These are phyloP conservation scores for Phenganax marumi DNA, from an alignment of 92 coral and sea anemone species.

Conservation along the genomic window DNA sequence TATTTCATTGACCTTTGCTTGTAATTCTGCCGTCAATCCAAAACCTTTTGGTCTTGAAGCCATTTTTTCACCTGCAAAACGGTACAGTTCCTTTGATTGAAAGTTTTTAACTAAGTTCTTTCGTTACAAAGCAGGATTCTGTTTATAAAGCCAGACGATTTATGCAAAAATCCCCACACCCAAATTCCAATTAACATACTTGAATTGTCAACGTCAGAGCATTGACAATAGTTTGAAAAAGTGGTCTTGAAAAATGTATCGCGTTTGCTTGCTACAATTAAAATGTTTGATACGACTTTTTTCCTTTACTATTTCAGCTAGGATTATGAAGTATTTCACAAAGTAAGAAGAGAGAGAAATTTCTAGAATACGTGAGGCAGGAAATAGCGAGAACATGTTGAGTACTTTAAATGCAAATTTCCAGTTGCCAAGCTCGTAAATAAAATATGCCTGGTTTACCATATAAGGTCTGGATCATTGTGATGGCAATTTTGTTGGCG, in stretches of 20 bases:
- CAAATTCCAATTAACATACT: conserved; percentile 1
- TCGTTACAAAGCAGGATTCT: neutral
- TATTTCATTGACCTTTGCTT: conserved; percentile 51
- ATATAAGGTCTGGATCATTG: conserved; percentile 2
- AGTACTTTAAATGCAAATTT: neutral
- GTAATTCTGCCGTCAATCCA: conserved; percentile 81
- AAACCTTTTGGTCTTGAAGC: conserved; percentile 84
- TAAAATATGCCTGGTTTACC: neutral
- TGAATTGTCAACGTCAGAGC: neutral
- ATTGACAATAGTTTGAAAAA: neutral
- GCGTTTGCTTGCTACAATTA: neutral
- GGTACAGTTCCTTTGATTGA: neutral
- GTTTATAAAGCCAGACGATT: neutral
- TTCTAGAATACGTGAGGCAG: neutral
- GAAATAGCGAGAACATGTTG: neutral
- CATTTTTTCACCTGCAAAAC: conserved; percentile 46
- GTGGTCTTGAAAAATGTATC: neutral
- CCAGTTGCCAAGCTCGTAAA: neutral
- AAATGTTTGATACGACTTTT: neutral
- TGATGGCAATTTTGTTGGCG: neutral
- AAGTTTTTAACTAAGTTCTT: neutral
- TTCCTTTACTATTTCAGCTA: neutral
- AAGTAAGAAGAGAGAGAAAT: neutral
- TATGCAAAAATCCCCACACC: conserved; percentile 39
- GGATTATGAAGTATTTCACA: neutral